Evolutionary conservation across 2,797 vertebrate species (phyloP), one percentile per base, ranked within the genome.

Genomic region (Pachyuromys duprasi): DNA sequence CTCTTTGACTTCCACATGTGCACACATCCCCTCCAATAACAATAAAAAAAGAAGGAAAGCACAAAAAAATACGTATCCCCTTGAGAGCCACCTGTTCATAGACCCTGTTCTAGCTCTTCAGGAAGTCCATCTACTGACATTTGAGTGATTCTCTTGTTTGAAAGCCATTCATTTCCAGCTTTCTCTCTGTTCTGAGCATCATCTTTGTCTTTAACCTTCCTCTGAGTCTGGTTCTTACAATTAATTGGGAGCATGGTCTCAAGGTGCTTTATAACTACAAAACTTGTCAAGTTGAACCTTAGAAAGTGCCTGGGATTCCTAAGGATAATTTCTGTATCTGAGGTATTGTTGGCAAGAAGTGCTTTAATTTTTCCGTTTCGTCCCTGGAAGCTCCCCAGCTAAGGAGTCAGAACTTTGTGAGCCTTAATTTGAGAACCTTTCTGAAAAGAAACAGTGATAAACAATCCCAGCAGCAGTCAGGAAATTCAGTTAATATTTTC

Each of bases 161-260:
- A 28, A 3, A 57, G 36, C 53, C 26, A 22, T 33, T 62, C 2
- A 13, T 36, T 74, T 42, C 62, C 74, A 17, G 1, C 45, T 74
- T 6, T 18, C 9, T 36, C n/a, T 2, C 22, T 22, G 55, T 4
- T 12, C 20, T 31, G 39, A 75, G 45, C 18, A 33, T 76, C 60
- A 57, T 31, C 91, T 93, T 53, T 67, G 11, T 39, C n/a, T 79
- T 70, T 53, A 45, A 24, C 74, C 8, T 91, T 79, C n/a, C 6
- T 97, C 74, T 15, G 94, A 26, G 67, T 89, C 80, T 95, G 42
- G 83, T 31, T 94, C 20, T 93, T 94, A 81, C 39, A 45, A 20
- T 53, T 96, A 81, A 39, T 72, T 81, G 63, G 89, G 78, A 81
- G 5, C 36, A 79, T 95, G 75, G 92, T 92, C 33, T 72, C 86